Base-by-base conservation (phyloP, 2,888 invertebrate genomes). In the Drosophila lacicola region DNA sequence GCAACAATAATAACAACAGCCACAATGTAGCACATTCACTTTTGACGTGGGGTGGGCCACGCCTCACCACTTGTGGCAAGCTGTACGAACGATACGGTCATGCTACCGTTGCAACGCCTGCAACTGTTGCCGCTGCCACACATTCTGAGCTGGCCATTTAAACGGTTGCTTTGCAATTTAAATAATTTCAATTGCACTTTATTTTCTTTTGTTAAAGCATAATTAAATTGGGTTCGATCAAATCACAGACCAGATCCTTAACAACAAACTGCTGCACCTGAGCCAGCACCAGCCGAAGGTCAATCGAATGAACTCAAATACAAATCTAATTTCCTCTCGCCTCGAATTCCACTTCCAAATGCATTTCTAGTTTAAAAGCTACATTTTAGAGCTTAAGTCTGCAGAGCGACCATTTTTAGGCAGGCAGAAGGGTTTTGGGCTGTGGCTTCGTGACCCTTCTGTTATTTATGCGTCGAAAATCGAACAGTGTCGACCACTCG, bases 11-110 rank as follows among this genome's bases (percentile, higher is more conserved):
- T 57, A 42, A 37, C 63, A 62, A 56, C 63, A 63, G 14, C 47
- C 19, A 37, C 44, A 58, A 47, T 69, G 80, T 64, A 63, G 88
- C 86, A 85, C 85, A 85, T 85, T 85, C 85, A 88, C 85, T 89
- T 85, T 83, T 83, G 87, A 71, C 65, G 78, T 77, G 70, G 66
- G 47, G 56, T 50, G 53, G 61, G 54, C 70, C 87, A 88, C 89
- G 75, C 83, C 83, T 67, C 65, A 25, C 29, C 67, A 65, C 68
- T 86, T 82, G 69, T 74, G 71, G 88, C 80, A 71, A 66, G 72
- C 73, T 47, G 41, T 58, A 46, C 45, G 37, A 33, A 64, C 53
- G 66, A 44, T 72, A 61, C 61, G 66, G 56, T 70, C 51, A 50
- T 53, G 73, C 80, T 87, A 84, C 82, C 62, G 80, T 76, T 71